phyloP scores from a whole-genome alignment of 2,797 vertebrate genomes.

The Sandelia bainsii region DNA sequence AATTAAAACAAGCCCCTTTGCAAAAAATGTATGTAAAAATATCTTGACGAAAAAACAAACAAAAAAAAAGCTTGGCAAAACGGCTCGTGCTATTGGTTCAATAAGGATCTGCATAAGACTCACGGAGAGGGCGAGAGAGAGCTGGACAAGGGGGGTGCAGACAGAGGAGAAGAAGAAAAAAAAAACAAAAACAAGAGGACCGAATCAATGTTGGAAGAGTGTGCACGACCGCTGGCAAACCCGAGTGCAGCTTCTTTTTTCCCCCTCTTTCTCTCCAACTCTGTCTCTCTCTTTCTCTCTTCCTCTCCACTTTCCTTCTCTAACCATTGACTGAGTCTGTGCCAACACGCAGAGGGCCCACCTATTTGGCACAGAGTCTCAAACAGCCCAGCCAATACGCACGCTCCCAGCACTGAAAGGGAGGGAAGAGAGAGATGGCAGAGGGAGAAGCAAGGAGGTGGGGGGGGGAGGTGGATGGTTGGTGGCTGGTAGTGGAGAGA shows the following conservation, averaged over 20 bases:
- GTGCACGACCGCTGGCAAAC: conserved; percentile 87
- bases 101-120: conserved; percentile 83
- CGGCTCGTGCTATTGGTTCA: conserved; percentile 85
- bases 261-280: conserved; percentile 86
- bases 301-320: conserved; percentile 91
- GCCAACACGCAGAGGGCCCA: conserved; percentile 91
- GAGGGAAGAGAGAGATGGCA: conserved; percentile 82
- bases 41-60: conserved; percentile 62
- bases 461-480: conserved; percentile 54
- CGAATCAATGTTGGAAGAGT: conserved; percentile 88
- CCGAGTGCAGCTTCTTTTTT: conserved; percentile 85
- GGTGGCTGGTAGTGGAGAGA: conserved; percentile 79
- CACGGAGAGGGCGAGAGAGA: conserved; percentile 73
- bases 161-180: conserved; percentile 75
- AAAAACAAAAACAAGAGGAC: conserved; percentile 83
- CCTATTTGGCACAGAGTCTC: conserved; percentile 93
- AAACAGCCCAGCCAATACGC: conserved; percentile 90
- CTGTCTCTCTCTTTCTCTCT: conserved; percentile 85
- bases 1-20: conserved; percentile 65
- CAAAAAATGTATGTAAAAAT: conserved; percentile 73
- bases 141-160: conserved; percentile 70
- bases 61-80: conserved; percentile 84
- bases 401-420: conserved; percentile 86
- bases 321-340: conserved; percentile 92
- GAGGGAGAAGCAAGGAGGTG: conserved; percentile 70